These are phyloP conservation scores for Lithodes maja DNA, from an alignment of 2,888 invertebrate species.

Conservation along the genomic window DNA sequence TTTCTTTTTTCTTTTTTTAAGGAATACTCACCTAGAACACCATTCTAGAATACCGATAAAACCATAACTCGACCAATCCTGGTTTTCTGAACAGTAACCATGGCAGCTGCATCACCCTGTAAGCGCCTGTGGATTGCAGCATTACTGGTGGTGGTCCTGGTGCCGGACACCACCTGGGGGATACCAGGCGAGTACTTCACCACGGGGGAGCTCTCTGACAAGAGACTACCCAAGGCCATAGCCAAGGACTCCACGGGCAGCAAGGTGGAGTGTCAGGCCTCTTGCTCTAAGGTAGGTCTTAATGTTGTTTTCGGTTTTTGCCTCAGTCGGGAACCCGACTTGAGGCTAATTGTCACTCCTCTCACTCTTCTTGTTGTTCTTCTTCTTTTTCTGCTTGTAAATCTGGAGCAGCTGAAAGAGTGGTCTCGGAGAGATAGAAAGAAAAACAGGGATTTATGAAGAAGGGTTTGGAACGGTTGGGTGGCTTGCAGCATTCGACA, in stretches of 20 bases:
- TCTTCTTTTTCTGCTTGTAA: no score
- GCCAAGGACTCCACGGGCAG: neutral
- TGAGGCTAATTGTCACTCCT: no score
- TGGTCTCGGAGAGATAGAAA: no score
- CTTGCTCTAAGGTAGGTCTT: neutral
- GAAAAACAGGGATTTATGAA: no score
- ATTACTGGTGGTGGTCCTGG: neutral
- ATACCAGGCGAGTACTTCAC: slow-evolving; percentile 9
- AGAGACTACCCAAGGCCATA: neutral
- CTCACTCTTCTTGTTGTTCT: no score
- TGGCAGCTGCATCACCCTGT: neutral
- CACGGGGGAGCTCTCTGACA: neutral
- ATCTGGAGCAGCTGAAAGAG: no score
- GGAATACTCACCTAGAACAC: no score
- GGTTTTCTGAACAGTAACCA: neutral
- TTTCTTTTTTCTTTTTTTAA: no score
- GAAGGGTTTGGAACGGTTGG: no score
- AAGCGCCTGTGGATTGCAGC: neutral
- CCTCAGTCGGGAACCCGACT: neutral
- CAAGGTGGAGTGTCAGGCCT: neutral
- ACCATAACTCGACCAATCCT: no score
- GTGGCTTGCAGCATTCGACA: no score
- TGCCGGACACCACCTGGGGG: neutral
- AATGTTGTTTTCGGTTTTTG: neutral
- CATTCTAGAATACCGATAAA: no score